Percentiles rank a stretch among this genome's conserved stretches.
phyloP scores from a whole-genome alignment of 1,140 invertebrate species.

The Halesus radiatus region DNA sequence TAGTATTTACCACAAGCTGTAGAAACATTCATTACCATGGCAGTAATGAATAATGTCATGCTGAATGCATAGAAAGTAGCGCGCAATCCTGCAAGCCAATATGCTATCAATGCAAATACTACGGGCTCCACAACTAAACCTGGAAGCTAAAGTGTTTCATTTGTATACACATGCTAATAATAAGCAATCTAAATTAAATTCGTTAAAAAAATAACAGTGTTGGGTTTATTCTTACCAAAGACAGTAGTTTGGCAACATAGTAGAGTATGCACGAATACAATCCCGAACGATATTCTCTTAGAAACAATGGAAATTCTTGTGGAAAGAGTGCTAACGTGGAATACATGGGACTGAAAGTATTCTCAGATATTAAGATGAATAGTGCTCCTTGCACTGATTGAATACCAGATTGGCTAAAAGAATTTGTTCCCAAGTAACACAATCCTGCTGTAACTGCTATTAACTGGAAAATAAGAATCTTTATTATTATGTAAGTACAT shows the following conservation, averaged over 20 bases:
- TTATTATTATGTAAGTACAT: no score
- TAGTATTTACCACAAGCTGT: slow-evolving; percentile 81
- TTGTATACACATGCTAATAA: no score
- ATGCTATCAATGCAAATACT: slow-evolving; percentile 82
- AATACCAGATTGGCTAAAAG: slow-evolving; percentile 80
- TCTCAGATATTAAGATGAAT: slow-evolving; percentile 89
- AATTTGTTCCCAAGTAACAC: slow-evolving; percentile 81
- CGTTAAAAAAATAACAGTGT: no score
- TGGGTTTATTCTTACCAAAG: slow-evolving; percentile 74
- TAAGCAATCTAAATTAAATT: no score
- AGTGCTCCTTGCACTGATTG: slow-evolving; percentile 87
- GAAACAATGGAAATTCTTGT: slow-evolving; percentile 81
- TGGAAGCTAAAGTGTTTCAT: slow-evolving; percentile 74
- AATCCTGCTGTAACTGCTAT: slow-evolving; percentile 83
- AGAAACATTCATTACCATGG: slow-evolving; percentile 86
- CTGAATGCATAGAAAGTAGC: slow-evolving; percentile 76
- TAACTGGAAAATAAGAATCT: slow-evolving; percentile 66
- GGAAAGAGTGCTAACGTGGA: slow-evolving; percentile 85
- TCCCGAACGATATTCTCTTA: slow-evolving; percentile 83
- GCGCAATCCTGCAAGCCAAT: slow-evolving; percentile 83
- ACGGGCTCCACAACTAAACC: slow-evolving; percentile 83
- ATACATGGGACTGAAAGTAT: slow-evolving; percentile 90
- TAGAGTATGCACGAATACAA: slow-evolving; percentile 82
- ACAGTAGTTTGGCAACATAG: slow-evolving; percentile 81
- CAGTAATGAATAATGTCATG: slow-evolving; percentile 76